Conservation (phyloP, 1,140 invertebrate genomes). For the Holotrichia oblita region DNA sequence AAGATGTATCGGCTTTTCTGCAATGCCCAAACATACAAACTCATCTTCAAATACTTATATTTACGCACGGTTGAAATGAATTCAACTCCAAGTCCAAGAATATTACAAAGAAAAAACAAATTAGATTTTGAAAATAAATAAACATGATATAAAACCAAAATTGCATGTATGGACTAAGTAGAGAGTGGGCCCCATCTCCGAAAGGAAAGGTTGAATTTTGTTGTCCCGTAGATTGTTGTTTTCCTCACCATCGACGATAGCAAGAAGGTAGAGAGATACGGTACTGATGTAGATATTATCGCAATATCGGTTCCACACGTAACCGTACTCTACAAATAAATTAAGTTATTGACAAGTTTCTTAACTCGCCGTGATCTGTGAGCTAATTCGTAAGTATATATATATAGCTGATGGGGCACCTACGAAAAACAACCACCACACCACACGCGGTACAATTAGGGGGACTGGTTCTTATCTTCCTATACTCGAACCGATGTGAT, state of each 20-base stretch:
- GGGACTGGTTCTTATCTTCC: conserved; percentile 5
- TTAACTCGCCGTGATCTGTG: conserved; percentile 14
- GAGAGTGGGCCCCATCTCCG: not conserved
- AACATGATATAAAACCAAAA: too few relatives aligned
- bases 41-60: too few relatives aligned
- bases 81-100: too few relatives aligned
- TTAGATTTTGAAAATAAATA: too few relatives aligned
- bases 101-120: too few relatives aligned
- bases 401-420: too few relatives aligned
- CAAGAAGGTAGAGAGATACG: not conserved
- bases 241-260: not conserved
- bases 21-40: too few relatives aligned
- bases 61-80: too few relatives aligned
- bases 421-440: not conserved
- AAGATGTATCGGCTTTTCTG: too few relatives aligned
- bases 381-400: too few relatives aligned
- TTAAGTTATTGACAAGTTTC: conserved; percentile 40
- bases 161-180: too few relatives aligned
- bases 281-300: conserved; percentile 25
- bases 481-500: not conserved
- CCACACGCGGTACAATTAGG: not conserved
- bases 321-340: conserved; percentile 32
- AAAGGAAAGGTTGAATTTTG: not conserved
- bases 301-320: conserved; percentile 3
- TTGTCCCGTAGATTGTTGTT: not conserved